A percentile compares a stretch with the other conserved stretches of the same genome.
Conservation (phyloP, 2,888 invertebrate species). For the Diarsia brunnea region DNA sequence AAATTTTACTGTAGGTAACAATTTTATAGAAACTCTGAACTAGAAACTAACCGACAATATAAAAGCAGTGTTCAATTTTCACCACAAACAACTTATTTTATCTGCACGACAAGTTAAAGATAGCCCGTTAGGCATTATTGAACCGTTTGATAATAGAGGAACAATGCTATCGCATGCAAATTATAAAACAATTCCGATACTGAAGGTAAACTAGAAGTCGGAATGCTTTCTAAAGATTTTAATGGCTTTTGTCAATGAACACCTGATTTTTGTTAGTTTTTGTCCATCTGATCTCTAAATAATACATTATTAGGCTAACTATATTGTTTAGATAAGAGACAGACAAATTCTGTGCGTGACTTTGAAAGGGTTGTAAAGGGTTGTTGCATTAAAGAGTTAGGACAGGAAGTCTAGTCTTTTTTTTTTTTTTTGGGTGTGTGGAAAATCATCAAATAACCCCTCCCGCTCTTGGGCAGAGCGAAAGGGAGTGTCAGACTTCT, state of each 20-base stretch:
- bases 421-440: no score
- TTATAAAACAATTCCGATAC: slow-evolving; percentile 18
- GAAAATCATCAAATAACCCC: no score
- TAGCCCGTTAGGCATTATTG: slow-evolving; percentile 50
- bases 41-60: slow-evolving; percentile 70
- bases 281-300: background rate
- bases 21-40: slow-evolving; percentile 82
- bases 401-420: background rate
- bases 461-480: no score
- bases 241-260: background rate
- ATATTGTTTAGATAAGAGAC: background rate
- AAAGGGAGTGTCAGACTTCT: no score
- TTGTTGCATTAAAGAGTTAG: background rate
- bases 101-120: slow-evolving; percentile 63
- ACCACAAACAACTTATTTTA: slow-evolving; percentile 73
- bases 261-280: background rate
- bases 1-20: slow-evolving; percentile 73
- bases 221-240: slow-evolving; percentile 11
- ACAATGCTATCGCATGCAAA: slow-evolving; percentile 33
- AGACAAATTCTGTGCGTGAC: background rate
- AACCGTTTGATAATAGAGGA: slow-evolving; percentile 42
- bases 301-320: background rate
- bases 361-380: background rate
- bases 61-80: slow-evolving; percentile 76
- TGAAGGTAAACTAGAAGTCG: background rate